phyloP scores from a whole-genome alignment of 2,888 invertebrate genomes.

The Nymphalis c-album region DNA sequence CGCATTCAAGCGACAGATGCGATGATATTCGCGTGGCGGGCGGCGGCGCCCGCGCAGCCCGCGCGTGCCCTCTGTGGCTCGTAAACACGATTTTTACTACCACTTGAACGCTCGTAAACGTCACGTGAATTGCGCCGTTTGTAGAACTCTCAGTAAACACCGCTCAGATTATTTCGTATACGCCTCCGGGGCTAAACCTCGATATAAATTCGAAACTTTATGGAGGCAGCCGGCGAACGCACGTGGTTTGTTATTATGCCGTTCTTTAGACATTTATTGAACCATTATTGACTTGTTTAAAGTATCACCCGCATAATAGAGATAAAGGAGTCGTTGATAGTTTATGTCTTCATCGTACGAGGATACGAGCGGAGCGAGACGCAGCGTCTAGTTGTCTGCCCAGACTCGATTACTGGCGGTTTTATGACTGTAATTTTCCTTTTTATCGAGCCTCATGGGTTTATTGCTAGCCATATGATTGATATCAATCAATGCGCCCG shows the following conservation, averaged over 20 bases:
- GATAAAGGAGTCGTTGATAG: conserved; percentile 75
- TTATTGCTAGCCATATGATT: conserved; percentile 52
- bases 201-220: conserved; percentile 80
- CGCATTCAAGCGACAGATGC: conserved; percentile 63
- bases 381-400: conserved; percentile 63
- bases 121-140: conserved; percentile 79
- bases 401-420: conserved; percentile 51
- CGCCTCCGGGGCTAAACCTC: conserved; percentile 78
- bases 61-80: conserved; percentile 61
- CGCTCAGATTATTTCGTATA: conserved; percentile 78
- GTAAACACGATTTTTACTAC: conserved; percentile 80
- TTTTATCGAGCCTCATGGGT: conserved; percentile 59
- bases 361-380: conserved; percentile 51
- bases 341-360: conserved; percentile 74
- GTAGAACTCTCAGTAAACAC: conserved; percentile 78
- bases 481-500: conserved; percentile 59
- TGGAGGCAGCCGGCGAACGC: conserved; percentile 65
- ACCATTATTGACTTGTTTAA: conserved; percentile 81
- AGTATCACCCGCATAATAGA: conserved; percentile 78
- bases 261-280: conserved; percentile 79
- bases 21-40: conserved; percentile 55
- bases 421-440: conserved; percentile 75
- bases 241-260: conserved; percentile 79
- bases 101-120: conserved; percentile 78
- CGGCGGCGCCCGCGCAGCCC: conserved; percentile 55